Percentiles rank a stretch among this genome's conserved stretches.
Conservation (phyloP, 53 echinoderm and acorn worm genomes). For the Mesocentrotus franciscanus region DNA sequence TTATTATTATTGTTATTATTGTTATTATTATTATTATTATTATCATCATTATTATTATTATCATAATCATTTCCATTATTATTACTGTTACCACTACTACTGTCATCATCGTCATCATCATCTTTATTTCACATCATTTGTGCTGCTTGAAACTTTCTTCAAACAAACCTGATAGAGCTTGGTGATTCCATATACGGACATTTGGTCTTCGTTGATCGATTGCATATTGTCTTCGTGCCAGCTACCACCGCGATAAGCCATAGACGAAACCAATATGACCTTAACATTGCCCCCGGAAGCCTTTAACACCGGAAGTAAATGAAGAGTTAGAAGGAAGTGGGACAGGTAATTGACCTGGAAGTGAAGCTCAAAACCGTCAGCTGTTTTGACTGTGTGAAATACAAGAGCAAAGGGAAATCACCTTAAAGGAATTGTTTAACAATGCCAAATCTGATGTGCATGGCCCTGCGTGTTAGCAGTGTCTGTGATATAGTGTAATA, state of each 20-base stretch:
- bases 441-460: too few relatives aligned
- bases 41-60: too few relatives aligned
- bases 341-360: constrained; percentile 94
- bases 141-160: too few relatives aligned
- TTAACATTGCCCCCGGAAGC: constrained; percentile 69
- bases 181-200: constrained; percentile 45
- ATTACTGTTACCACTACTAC: too few relatives aligned
- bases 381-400: not conserved
- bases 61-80: too few relatives aligned
- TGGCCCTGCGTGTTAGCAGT: too few relatives aligned
- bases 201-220: not conserved
- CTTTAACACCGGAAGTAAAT: constrained; percentile 82
- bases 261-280: constrained; percentile 77
- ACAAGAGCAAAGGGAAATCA: not conserved
- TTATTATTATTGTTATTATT: too few relatives aligned
- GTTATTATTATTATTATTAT: too few relatives aligned
- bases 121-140: too few relatives aligned
- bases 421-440: too few relatives aligned
- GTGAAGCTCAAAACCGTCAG: constrained; percentile 78
- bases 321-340: constrained; percentile 80
- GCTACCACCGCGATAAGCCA: constrained; percentile 50
- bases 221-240: constrained; percentile 56
- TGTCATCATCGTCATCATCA: too few relatives aligned
- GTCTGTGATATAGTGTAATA: too few relatives aligned
- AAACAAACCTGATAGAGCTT: constrained; percentile 69